These are phyloP conservation scores for Hemiscyllium ocellatum DNA, from an alignment of 2,113 vertebrate species.

Conservation along the genomic window DNA sequence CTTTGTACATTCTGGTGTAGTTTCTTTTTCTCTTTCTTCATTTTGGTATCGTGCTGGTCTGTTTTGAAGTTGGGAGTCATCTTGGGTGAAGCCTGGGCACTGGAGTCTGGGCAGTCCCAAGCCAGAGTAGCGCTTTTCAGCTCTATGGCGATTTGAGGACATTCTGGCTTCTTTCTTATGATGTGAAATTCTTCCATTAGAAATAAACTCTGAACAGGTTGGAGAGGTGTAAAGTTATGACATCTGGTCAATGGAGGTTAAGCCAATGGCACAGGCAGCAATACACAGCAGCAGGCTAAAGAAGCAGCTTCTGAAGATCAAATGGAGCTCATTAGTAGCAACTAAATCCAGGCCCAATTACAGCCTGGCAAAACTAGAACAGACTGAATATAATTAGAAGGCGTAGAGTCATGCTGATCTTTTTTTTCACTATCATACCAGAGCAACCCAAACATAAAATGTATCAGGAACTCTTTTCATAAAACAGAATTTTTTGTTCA, in stretches of 20 bases:
- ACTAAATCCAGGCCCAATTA: conserved; percentile 51
- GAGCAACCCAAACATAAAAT: background rate
- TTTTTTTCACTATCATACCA: background rate
- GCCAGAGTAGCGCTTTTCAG: conserved; percentile 78
- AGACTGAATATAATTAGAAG: background rate
- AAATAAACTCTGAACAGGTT: conserved; percentile 83
- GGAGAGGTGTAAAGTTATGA: conserved; percentile 75
- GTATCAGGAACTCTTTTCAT: background rate
- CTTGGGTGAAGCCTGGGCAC: conserved; percentile 77
- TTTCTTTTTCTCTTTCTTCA: conserved; percentile 62
- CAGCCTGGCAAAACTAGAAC: conserved; percentile 39
- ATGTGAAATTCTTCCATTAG: conserved; percentile 85
- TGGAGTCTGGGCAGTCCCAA: conserved; percentile 79
- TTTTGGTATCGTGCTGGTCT: conserved; percentile 59
- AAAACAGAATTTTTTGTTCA: background rate
- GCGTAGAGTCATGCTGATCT: background rate
- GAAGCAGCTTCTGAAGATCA: conserved; percentile 67
- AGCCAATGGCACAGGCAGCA: conserved; percentile 66
- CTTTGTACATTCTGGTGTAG: conserved; percentile 56
- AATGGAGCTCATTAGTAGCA: conserved; percentile 71
- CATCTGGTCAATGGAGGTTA: conserved; percentile 65
- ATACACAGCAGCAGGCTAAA: conserved; percentile 68
- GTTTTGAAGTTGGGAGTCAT: conserved; percentile 73
- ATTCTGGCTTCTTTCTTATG: conserved; percentile 70
- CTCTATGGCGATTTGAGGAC: conserved; percentile 74